Percentiles rank a stretch among this genome's conserved stretches.
phyloP scores from a whole-genome alignment of 2,797 vertebrate species.

The Cyprinella venusta region DNA sequence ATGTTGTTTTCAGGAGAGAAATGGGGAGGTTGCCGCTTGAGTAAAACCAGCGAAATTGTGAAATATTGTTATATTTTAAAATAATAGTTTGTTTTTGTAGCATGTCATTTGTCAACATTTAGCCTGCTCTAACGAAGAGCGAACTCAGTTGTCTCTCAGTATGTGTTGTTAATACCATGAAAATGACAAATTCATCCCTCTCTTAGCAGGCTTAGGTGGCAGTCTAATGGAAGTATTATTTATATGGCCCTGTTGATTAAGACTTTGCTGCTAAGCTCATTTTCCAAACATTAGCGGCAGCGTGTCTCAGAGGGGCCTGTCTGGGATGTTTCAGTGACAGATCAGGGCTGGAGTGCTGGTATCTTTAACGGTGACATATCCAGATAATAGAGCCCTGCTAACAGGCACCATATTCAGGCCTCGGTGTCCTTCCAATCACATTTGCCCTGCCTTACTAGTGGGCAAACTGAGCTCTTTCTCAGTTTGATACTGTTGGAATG shows the following conservation, averaged over 20 bases:
- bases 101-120: conserved; percentile 50
- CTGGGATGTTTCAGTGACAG: conserved; percentile 60
- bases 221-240: conserved; percentile 62
- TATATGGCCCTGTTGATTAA: conserved; percentile 56
- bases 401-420: conserved; percentile 52
- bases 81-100: too few species aligned
- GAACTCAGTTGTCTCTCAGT: conserved; percentile 45
- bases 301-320: conserved; percentile 57
- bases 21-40: too few species aligned
- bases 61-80: too few species aligned
- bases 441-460: background rate
- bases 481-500: background rate
- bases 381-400: conserved; percentile 61
- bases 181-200: conserved; percentile 61
- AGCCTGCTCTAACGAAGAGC: conserved; percentile 39
- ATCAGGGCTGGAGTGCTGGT: conserved; percentile 59
- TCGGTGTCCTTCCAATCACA: conserved; percentile 36
- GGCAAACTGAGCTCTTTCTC: background rate
- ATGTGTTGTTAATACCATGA: conserved; percentile 54
- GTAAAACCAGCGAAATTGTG: background rate
- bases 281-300: conserved; percentile 60
- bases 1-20: too few species aligned
- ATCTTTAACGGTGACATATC: conserved; percentile 65
- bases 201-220: conserved; percentile 58
- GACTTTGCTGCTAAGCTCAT: conserved; percentile 60